Evolutionary conservation across 2,888 invertebrate genomes (phyloP).

Genomic region (Drosophila fungiperda): DNA sequence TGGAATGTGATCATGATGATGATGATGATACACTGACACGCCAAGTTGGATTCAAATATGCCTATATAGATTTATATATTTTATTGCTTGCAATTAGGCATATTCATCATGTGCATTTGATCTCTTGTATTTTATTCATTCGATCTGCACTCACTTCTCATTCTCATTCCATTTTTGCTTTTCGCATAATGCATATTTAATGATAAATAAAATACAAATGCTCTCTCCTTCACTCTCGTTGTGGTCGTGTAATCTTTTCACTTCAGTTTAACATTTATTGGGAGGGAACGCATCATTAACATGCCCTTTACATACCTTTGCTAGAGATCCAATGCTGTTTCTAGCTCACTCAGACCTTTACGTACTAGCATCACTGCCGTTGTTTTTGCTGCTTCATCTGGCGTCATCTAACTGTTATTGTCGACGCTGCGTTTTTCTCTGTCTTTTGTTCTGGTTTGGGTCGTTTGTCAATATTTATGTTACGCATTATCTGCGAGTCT

Average conservation of each 20-base stretch:
- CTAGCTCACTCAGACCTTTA: conserved; percentile 17
- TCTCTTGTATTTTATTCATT: background rate
- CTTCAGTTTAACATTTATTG: conserved; percentile 24
- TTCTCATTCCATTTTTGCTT: background rate
- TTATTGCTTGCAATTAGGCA: conserved; percentile 19
- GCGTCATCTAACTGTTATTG: conserved; percentile 45
- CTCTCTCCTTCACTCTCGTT: background rate
- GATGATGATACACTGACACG: conserved; percentile 18
- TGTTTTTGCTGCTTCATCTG: conserved; percentile 11
- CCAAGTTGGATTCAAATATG: conserved; percentile 23
- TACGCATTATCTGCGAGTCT: conserved; percentile 32
- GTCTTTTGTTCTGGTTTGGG: conserved; percentile 25
- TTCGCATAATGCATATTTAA: conserved; percentile 7
- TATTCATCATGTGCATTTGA: conserved; percentile 4
- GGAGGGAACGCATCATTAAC: background rate
- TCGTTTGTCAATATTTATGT: conserved; percentile 68
- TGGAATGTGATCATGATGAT: conserved; percentile 5
- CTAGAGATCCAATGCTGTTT: conserved; percentile 4
- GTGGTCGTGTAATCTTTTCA: conserved; percentile 43
- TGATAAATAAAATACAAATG: conserved; percentile 4
- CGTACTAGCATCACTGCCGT: conserved; percentile 21
- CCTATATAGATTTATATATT: conserved; percentile 2
- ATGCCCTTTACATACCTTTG: background rate
- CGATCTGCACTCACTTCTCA: background rate
- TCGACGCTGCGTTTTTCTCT: conserved; percentile 14